These are phyloP conservation scores for Pollenia labialis DNA, from an alignment of 2,888 invertebrate genomes.

Conservation along the genomic window DNA sequence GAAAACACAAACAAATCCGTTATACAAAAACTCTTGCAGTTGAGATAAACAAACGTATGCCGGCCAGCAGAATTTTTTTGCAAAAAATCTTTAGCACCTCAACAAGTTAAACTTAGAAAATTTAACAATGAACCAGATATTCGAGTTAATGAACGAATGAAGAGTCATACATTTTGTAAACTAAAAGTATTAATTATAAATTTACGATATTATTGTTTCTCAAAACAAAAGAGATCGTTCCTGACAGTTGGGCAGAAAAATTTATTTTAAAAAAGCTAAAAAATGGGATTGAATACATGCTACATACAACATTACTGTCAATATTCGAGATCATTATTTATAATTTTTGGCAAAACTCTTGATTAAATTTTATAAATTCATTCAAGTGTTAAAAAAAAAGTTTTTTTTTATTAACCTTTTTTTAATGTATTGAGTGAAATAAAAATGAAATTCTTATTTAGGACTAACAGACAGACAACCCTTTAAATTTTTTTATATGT, in stretches of 20 bases:
- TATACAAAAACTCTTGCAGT: no score
- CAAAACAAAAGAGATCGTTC: constrained; percentile 19
- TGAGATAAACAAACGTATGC: no score
- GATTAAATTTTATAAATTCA: constrained; percentile 31
- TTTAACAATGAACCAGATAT: no score
- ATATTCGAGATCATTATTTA: constrained; percentile 31
- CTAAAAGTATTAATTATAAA: constrained; percentile 10
- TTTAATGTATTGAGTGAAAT: background rate
- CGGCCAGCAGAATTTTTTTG: no score
- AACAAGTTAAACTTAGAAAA: no score
- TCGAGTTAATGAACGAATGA: constrained; percentile 1
- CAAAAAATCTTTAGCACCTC: no score
- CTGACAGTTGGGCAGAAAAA: background rate
- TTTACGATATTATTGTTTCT: constrained; percentile 11
- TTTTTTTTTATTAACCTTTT: background rate
- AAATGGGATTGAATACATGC: no score
- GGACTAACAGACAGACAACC: constrained; percentile 26
- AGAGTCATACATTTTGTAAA: background rate
- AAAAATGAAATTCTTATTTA: constrained; percentile 11
- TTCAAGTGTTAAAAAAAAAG: constrained; percentile 25
- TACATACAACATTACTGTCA: background rate
- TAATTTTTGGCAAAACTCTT: constrained; percentile 25
- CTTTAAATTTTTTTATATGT: background rate
- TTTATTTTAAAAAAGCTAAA: background rate
- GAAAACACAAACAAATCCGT: no score